Percentiles rank a stretch among this genome's conserved stretches.
Evolutionary conservation across 2,888 invertebrate genomes (phyloP).

Genomic region (Cabera pusaria): DNA sequence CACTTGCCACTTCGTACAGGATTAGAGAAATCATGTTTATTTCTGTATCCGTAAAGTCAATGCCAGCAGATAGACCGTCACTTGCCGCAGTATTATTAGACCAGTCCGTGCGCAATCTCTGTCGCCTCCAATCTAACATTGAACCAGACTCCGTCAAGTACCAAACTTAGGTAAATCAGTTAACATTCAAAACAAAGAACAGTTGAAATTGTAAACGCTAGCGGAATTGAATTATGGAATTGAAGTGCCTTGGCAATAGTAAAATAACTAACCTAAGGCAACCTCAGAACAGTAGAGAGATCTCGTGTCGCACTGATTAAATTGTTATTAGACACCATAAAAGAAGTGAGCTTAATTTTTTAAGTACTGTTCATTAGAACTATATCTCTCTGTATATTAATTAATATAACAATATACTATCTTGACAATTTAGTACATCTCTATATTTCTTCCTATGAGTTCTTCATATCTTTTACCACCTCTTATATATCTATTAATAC

Average conservation of each 20-base stretch:
- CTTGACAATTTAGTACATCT: too few species aligned
- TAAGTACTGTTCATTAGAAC: too few species aligned
- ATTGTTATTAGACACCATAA: too few species aligned
- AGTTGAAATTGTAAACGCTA: conserved; percentile 8
- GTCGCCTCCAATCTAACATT: conserved; percentile 28
- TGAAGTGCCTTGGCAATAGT: conserved; percentile 18
- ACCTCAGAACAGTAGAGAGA: too few species aligned
- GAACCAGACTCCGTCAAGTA: conserved; percentile 15
- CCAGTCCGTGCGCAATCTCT: conserved; percentile 33
- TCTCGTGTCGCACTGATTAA: too few species aligned
- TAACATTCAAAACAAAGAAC: conserved; percentile 19
- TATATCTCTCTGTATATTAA: too few species aligned
- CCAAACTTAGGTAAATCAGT: conserved; percentile 8
- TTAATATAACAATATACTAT: too few species aligned
- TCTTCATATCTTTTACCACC: too few species aligned
- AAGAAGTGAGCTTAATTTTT: too few species aligned
- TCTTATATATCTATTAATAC: too few species aligned
- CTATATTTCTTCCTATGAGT: too few species aligned
- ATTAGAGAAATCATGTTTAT: conserved; percentile 65
- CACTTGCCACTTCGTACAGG: conserved; percentile 40
- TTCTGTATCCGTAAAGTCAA: conserved; percentile 64
- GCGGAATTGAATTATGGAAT: conserved; percentile 14
- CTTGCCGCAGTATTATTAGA: conserved; percentile 45
- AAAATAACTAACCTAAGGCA: too few species aligned
- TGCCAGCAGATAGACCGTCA: conserved; percentile 50